Evolutionary conservation across 2,888 invertebrate genomes (phyloP), one percentile per base, ranked within the genome.

Genomic region (Ophonus ardosiacus): DNA sequence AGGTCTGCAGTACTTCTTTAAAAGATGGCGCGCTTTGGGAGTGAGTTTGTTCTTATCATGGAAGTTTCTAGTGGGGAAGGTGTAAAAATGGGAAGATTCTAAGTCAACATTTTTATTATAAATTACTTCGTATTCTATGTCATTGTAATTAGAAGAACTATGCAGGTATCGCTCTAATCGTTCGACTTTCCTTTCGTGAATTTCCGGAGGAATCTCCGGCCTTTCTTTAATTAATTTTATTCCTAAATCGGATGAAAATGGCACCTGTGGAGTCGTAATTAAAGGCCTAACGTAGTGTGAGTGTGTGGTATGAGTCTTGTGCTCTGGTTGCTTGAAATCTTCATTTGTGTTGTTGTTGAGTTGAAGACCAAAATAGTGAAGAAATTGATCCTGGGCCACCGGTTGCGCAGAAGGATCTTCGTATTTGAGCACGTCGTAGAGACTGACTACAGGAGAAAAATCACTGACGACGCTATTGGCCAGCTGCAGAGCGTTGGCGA

Each of bases 181-280:
- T 86, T 90, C 88, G 38, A 88, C 83, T 86, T 88, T 88, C 63
- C 87, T 86, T 21, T 87, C 74, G 78, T 87, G 88, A 7, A 87
- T 85, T 15, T 88, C 87, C 68, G 88, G 87, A 21, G 88, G 86
- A 17, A 90, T 86, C 61, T 81, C 59, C 80, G 87, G 88, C 81
- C 88, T 87, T 68, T 87, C 87, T 63, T 86, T 85, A 74, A 88
- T 87, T 68, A 90, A 86, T 57, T 87, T 86, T 74, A 87, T 86
- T 6, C 90, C 90, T 68, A 89, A 85, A 85, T 90, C 89, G 4
- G 90, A 90, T 0, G 90, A 90, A 78, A 90, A 88, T 61, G 90
- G 90, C 65, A 90, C 88, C 78, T 88, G 82, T 21, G 86, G 81
- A 61, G 85, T 87, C 71, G 87, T 87, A 24, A 84, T 56, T 61